These are phyloP conservation scores for Palythoa caribaeorum DNA, from an alignment of 92 coral and sea anemone species.

Conservation along the genomic window DNA sequence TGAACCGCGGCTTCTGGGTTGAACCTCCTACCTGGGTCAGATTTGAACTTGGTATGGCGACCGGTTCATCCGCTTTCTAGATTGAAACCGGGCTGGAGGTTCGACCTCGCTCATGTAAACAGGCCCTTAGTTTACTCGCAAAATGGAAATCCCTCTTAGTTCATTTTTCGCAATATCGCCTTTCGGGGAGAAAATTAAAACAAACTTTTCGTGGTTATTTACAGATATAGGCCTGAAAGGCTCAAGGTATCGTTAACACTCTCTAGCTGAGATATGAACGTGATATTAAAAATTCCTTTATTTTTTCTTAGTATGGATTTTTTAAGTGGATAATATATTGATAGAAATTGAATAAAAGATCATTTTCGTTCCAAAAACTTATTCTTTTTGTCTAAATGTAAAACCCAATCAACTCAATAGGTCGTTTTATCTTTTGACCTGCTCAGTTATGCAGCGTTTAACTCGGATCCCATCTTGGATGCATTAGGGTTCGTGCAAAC, in stretches of 20 bases:
- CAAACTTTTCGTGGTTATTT: neutral
- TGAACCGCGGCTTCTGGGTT: too few species aligned
- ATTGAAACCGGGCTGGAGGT: too few species aligned
- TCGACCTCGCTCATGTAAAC: too few species aligned
- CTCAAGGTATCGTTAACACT: neutral
- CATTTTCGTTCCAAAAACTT: neutral
- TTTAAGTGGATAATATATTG: neutral
- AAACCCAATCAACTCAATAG: neutral
- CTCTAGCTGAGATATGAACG: neutral
- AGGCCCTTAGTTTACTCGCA: too few species aligned
- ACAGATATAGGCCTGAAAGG: neutral
- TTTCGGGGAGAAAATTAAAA: neutral
- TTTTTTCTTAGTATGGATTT: constrained; percentile 36
- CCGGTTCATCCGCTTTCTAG: too few species aligned
- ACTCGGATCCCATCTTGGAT: neutral
- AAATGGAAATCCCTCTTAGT: neutral
- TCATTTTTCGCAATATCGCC: neutral
- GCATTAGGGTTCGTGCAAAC: too few species aligned
- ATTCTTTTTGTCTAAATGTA: neutral
- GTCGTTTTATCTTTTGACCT: neutral
- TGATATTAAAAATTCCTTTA: constrained; percentile 26
- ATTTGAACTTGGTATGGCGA: too few species aligned
- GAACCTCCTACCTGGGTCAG: too few species aligned
- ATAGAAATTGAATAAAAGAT: constrained; percentile 31
- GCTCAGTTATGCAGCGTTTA: neutral